Conservation (phyloP, 2,797 vertebrate genomes). For the Periophthalmus magnuspinnatus region DNA sequence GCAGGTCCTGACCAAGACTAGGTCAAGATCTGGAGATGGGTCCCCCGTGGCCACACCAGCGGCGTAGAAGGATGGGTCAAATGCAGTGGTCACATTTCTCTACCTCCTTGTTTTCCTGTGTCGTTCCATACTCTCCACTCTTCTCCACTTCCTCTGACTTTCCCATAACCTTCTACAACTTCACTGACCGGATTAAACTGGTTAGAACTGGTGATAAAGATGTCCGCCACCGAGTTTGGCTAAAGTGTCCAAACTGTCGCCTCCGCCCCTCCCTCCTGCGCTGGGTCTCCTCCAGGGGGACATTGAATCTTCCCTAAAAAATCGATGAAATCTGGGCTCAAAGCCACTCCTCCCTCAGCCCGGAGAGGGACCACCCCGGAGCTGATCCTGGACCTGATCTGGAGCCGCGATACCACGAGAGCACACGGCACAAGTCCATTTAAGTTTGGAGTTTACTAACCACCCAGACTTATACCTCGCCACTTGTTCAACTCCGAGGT, state of each 20-base stretch:
- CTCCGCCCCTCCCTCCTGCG: neutral
- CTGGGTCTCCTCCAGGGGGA: conserved; percentile 1
- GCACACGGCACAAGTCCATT: conserved; percentile 23
- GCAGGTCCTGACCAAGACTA: too few relatives aligned
- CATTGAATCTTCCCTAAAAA: conserved; percentile 22
- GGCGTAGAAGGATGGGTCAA: neutral
- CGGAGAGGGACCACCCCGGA: neutral
- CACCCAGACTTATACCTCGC: neutral
- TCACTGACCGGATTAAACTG: neutral
- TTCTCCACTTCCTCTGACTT: neutral
- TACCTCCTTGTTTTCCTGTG: too few relatives aligned
- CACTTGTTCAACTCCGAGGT: neutral
- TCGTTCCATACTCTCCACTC: neutral
- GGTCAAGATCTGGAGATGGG: too few relatives aligned
- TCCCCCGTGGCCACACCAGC: too few relatives aligned
- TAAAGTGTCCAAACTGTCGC: neutral
- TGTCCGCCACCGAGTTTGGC: neutral
- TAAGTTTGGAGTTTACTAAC: conserved; percentile 19
- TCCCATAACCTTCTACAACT: neutral
- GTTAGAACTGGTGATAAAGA: neutral
- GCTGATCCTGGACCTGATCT: conserved; percentile 27
- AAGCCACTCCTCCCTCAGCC: conserved; percentile 19
- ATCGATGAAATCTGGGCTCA: conserved; percentile 37
- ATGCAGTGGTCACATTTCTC: neutral
- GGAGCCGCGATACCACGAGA: conserved; percentile 34